Conservation (phyloP, 2,888 invertebrate species). For the Scelioninae gen. 2 region DNA sequence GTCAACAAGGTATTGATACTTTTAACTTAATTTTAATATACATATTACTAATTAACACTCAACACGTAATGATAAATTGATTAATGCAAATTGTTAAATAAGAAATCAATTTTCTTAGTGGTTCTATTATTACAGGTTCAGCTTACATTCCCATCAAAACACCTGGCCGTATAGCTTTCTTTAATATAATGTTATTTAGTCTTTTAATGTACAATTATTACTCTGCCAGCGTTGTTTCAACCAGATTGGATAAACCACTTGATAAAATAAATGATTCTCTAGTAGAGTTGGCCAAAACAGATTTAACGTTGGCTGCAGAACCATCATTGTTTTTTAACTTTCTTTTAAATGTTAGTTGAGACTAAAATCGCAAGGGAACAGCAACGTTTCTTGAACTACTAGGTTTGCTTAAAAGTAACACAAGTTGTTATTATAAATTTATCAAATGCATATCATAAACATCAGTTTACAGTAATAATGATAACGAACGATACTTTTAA, state of each 20-base stretch:
- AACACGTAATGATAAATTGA: no score
- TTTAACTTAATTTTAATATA: no score
- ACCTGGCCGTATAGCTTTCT: conserved; percentile 67
- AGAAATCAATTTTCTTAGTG: no score
- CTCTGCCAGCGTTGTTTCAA: conserved; percentile 70
- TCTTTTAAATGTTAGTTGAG: conserved; percentile 29
- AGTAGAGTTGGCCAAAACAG: conserved; percentile 63
- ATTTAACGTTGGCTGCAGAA: conserved; percentile 66
- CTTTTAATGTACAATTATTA: conserved; percentile 71
- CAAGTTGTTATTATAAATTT: conserved; percentile 7
- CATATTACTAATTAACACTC: no score
- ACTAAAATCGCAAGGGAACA: no score
- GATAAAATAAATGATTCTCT: conserved; percentile 71
- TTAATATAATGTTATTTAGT: conserved; percentile 66
- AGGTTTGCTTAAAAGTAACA: no score
- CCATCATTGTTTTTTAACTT: conserved; percentile 65
- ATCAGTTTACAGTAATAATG: no score
- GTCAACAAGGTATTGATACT: no score
- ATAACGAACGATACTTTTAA: no score
- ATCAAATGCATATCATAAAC: not conserved
- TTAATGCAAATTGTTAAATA: no score
- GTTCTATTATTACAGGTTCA: conserved; percentile 63
- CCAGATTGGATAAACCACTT: conserved; percentile 68
- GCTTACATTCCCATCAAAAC: conserved; percentile 63
- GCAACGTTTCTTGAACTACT: no score